These are phyloP conservation scores for Bombus confusus DNA, from an alignment of 1,140 invertebrate genomes.

Conservation along the genomic window DNA sequence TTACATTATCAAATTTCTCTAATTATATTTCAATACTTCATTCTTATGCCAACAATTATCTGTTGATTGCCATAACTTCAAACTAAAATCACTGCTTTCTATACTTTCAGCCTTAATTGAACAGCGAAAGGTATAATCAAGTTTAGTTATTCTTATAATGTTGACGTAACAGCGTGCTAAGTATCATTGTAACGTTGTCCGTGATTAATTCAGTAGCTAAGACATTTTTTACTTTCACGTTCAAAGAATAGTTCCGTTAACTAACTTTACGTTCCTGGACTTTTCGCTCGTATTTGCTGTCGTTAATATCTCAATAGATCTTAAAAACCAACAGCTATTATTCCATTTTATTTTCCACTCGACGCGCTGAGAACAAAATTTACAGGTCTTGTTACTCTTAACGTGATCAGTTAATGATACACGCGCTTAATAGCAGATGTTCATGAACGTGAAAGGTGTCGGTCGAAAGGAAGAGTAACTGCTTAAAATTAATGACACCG, in stretches of 20 bases:
- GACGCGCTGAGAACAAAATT: neutral
- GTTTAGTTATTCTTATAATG: neutral
- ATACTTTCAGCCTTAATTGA: neutral
- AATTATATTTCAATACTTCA: neutral
- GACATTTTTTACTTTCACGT: constrained; percentile 2
- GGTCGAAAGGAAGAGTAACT: neutral
- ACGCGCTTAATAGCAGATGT: neutral
- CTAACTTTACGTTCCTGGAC: neutral
- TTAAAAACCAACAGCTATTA: neutral
- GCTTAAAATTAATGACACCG: neutral
- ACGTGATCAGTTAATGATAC: neutral
- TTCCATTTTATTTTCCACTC: neutral
- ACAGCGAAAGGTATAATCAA: neutral
- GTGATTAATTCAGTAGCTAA: neutral
- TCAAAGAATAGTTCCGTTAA: neutral
- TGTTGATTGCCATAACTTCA: neutral
- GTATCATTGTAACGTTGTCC: constrained; percentile 10
- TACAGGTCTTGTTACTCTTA: neutral
- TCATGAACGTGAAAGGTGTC: neutral
- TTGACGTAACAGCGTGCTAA: constrained; percentile 1
- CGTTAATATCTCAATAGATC: neutral
- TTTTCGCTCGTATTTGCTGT: neutral
- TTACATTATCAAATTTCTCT: neutral
- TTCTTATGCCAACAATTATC: neutral
- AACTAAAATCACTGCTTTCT: constrained; percentile 15